A percentile compares a stretch with the other conserved stretches of the same genome.
These are phyloP conservation scores for Apis mellifera DNA, from an alignment of 1,140 invertebrate genomes.

Conservation along the genomic window Amel_HAv3.1 CM009942.2:999001-999500, in stretches of 20 bases:
- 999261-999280: too few species aligned
- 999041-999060: not conserved
- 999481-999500: too few species aligned
- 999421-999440: too few species aligned
- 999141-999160: conserved; percentile 15
- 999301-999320: too few species aligned
- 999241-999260: too few species aligned
- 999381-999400: not conserved
- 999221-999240: not conserved
- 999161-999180: conserved; percentile 43
- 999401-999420: too few species aligned
- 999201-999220: not conserved
- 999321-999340: too few species aligned
- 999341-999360: too few species aligned
- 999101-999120: not conserved
- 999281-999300: too few species aligned
- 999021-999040: not conserved
- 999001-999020: conserved; percentile 10
- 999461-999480: too few species aligned
- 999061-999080: not conserved
- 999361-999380: too few species aligned
- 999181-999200: conserved; percentile 53
- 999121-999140: not conserved
- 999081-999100: conserved; percentile 6
- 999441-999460: too few species aligned